Conservation (phyloP, 1,140 invertebrate genomes). For the Ceratoteleas bidentatus region DNA sequence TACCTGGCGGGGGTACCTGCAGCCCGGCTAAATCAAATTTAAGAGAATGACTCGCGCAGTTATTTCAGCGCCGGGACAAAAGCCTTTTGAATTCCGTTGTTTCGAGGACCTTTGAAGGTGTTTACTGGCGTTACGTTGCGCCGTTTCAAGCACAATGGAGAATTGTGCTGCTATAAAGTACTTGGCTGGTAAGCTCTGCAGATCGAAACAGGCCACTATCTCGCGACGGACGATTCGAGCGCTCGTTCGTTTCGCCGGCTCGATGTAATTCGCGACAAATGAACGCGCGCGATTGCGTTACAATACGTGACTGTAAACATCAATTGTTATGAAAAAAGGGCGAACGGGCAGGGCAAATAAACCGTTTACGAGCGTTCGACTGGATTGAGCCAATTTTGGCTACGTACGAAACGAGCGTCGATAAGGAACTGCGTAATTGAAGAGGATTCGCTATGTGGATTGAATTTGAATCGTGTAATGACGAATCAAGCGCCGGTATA, state of each 20-base stretch:
- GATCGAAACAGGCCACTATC: slow-evolving; percentile 59
- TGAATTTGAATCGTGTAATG: slow-evolving; percentile 29
- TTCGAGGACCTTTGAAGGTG: slow-evolving; percentile 74
- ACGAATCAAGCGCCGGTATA: slow-evolving; percentile 22
- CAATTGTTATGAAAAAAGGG: slow-evolving; percentile 50
- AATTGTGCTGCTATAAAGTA: slow-evolving; percentile 70
- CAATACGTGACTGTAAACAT: slow-evolving; percentile 54
- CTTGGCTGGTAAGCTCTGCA: slow-evolving; percentile 56
- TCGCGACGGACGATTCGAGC: slow-evolving; percentile 43
- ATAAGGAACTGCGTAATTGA: slow-evolving; percentile 43
- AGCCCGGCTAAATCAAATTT: slow-evolving; percentile 77
- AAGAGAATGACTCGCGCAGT: slow-evolving; percentile 79
- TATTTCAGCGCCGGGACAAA: slow-evolving; percentile 75
- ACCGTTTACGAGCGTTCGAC: slow-evolving; percentile 27
- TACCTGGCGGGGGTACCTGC: slow-evolving; percentile 45
- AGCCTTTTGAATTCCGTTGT: slow-evolving; percentile 77
- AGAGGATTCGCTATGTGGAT: slow-evolving; percentile 25
- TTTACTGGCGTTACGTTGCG: slow-evolving; percentile 74
- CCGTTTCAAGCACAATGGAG: slow-evolving; percentile 72
- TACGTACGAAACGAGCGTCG: slow-evolving; percentile 27
- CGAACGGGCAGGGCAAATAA: slow-evolving; percentile 6
- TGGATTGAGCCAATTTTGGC: slow-evolving; percentile 34
- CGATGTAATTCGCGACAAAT: slow-evolving; percentile 54
- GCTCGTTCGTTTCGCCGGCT: slow-evolving; percentile 46
- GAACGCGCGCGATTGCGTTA: slow-evolving; percentile 48